Percentiles rank a stretch among this genome's conserved stretches.
These are phyloP conservation scores for Alfaro cultratus DNA, from an alignment of 2,797 vertebrate genomes.

Conservation along the genomic window DNA sequence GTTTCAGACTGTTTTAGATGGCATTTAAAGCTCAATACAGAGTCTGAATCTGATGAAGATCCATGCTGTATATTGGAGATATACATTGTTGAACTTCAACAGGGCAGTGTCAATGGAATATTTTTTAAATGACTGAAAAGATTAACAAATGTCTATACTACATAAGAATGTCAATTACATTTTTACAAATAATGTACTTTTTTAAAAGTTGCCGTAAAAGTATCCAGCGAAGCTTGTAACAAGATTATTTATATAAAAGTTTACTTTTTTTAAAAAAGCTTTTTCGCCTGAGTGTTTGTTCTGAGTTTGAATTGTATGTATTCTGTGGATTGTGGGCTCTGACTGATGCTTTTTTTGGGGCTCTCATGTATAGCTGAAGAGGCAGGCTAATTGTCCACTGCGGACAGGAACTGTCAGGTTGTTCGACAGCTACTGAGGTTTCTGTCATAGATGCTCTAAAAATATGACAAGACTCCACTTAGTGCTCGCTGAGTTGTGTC, in stretches of 20 bases:
- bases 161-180: not conserved
- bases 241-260: not conserved
- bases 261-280: not conserved
- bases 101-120: not conserved
- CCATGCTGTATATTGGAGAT: no score
- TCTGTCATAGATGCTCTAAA: conserved; percentile 50
- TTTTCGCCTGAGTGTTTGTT: conserved; percentile 25
- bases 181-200: not conserved
- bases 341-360: conserved; percentile 60
- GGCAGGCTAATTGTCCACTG: conserved; percentile 33
- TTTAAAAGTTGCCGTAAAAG: no score
- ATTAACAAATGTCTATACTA: not conserved
- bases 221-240: not conserved
- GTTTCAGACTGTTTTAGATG: not conserved
- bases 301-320: conserved; percentile 37
- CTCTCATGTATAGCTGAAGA: conserved; percentile 45
- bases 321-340: conserved; percentile 56
- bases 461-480: conserved; percentile 67
- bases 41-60: no score
- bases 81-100: not conserved
- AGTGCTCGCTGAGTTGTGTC: conserved; percentile 41
- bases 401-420: conserved; percentile 31
- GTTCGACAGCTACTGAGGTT: conserved; percentile 49
- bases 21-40: not conserved
- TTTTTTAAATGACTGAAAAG: not conserved